Percentiles rank a stretch among this genome's conserved stretches.
phyloP scores from a whole-genome alignment of 1,140 invertebrate species.

The Pygmarrhopalites habei region DNA sequence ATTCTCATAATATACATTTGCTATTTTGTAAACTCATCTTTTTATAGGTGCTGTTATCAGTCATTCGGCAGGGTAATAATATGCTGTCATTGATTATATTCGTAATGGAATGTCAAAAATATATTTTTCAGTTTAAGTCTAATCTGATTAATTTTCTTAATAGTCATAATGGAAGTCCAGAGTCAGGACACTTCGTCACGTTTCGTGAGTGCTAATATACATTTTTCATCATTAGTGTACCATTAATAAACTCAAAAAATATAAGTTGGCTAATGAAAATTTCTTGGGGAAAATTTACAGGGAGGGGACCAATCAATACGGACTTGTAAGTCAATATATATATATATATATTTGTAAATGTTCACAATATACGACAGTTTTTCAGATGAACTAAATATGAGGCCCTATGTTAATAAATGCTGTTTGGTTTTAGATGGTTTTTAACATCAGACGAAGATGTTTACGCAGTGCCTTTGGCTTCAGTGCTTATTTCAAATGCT shows the following conservation, averaged over 20 bases:
- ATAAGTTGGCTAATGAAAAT: neutral
- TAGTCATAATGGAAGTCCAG: slow-evolving; percentile 72
- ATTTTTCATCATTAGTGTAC: no score
- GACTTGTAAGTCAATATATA: neutral
- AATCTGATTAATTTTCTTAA: no score
- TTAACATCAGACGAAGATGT: slow-evolving; percentile 48
- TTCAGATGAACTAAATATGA: neutral
- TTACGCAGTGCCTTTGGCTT: slow-evolving; percentile 40
- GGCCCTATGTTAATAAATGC: neutral
- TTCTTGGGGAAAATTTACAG: slow-evolving; percentile 7
- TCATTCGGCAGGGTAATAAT: no score
- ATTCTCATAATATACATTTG: neutral
- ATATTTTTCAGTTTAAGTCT: no score
- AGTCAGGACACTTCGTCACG: slow-evolving; percentile 85
- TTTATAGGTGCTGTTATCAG: slow-evolving; percentile 65
- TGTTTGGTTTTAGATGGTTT: slow-evolving; percentile 43
- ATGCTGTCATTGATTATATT: no score
- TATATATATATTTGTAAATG: neutral
- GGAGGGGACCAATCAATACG: slow-evolving; percentile 20
- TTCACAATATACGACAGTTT: neutral
- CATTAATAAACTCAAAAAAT: slow-evolving; percentile 2
- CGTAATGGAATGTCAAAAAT: no score
- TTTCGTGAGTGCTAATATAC: slow-evolving; percentile 70
- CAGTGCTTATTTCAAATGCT: slow-evolving; percentile 46
- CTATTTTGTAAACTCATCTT: slow-evolving; percentile 32